Evolutionary conservation across 2,888 invertebrate genomes (phyloP), one percentile per base, ranked within the genome.

Genomic region (Syritta pipiens): DNA sequence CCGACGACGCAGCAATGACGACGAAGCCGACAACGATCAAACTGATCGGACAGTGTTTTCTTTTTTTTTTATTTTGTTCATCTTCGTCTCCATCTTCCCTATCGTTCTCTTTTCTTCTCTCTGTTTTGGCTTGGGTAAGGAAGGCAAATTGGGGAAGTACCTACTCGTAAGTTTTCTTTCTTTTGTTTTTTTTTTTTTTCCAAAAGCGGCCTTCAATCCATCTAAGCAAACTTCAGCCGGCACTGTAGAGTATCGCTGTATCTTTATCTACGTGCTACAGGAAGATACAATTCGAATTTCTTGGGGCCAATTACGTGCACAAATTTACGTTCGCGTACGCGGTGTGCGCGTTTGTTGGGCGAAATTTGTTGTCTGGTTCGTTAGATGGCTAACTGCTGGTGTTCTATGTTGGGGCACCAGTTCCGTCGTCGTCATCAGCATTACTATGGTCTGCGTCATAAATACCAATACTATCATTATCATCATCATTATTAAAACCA

Each of bases 251-350:
- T 62, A 62, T 71, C 49, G n/a, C n/a, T n/a, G n/a, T n/a, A n/a
- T n/a, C n/a, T n/a, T n/a, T 63, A 37, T 44, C 32, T 79, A 79
- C 75, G 81, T 69, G 75, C 37, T 46, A 32, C 53, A 26, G 60
- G 65, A 57, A 67, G 81, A 67, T 75, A 75, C 75, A 81, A 81
- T 82, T 81, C 81, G 75, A 57, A 82, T 81, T 76, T 76, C 82
- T 82, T 57, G 75, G 37, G 82, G 82, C 82, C 75, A 82, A 75
- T 72, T 81, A 81, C 82, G 82, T 81, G 82, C 81, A 62, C 81
- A 76, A 81, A 81, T 81, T 82, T 76, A 76, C 71, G 81, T 81
- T 81, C 62, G 75, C 55, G 69, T 74, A 67, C 79, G 55, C 77
- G 55, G 42, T 68, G 49, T 37, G 42, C 57, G 40, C 62, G 46